These are phyloP conservation scores for Poeciliopsis prolifica DNA, from an alignment of 2,113 vertebrate genomes.

Conservation along the genomic window DNA sequence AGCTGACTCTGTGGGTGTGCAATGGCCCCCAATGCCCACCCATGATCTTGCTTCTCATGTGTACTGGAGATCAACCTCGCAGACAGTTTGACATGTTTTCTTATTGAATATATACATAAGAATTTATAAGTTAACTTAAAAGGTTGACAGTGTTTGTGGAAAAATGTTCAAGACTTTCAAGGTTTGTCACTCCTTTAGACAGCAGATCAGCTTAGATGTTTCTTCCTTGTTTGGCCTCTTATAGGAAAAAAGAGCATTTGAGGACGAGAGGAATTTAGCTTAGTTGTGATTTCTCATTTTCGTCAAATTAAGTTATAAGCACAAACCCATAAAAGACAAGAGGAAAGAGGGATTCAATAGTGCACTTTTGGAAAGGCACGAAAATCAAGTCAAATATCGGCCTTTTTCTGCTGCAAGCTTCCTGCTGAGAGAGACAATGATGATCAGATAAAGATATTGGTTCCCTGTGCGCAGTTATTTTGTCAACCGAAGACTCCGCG, in stretches of 20 bases:
- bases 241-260: background rate
- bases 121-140: background rate
- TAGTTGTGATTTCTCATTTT: constrained; percentile 27
- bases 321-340: constrained; percentile 30
- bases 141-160: background rate
- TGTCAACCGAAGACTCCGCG: constrained; percentile 35
- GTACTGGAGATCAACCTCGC: background rate
- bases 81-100: background rate
- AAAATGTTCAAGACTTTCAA: background rate
- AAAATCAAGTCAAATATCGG: constrained; percentile 30
- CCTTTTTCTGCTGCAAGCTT: background rate
- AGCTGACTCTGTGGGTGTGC: no score
- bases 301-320: constrained; percentile 41
- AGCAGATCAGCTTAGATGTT: background rate
- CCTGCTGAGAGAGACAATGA: constrained; percentile 27
- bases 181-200: no score
- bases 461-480: constrained; percentile 44
- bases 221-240: background rate
- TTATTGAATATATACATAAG: background rate
- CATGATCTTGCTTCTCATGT: background rate
- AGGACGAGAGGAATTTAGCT: constrained; percentile 9
- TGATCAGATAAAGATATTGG: constrained; percentile 31
- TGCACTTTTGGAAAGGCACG: constrained; percentile 5
- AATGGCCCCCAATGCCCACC: no score
- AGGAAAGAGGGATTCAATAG: background rate